Evolutionary conservation across 2,797 vertebrate genomes (phyloP).

Genomic region (Prionace glauca): DNA sequence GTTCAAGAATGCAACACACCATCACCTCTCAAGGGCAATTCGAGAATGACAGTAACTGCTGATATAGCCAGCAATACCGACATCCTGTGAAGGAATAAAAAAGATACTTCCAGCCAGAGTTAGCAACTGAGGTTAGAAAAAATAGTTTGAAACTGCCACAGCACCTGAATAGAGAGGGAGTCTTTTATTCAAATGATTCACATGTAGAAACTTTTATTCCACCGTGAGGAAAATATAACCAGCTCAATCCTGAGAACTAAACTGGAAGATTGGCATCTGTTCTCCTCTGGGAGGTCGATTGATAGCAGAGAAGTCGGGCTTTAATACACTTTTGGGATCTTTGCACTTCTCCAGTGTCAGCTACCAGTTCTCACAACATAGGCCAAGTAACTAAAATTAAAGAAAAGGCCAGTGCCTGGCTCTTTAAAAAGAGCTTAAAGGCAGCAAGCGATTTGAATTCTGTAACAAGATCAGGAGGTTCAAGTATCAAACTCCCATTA

Average conservation of each 20-base stretch:
- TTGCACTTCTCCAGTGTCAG: not conserved
- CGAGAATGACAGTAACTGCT: not conserved
- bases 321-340: not conserved
- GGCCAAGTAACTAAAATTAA: constrained; percentile 2
- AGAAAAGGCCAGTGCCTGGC: not conserved
- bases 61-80: not conserved
- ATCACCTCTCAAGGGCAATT: not conserved
- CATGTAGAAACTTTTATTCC: not conserved
- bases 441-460: not conserved
- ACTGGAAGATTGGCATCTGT: not conserved
- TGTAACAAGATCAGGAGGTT: constrained; percentile 7
- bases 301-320: not conserved
- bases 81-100: not conserved
- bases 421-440: not conserved
- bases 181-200: not conserved
- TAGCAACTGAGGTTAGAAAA: not conserved
- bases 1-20: too few relatives aligned
- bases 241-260: not conserved
- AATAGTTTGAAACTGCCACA: not conserved
- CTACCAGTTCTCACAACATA: not conserved
- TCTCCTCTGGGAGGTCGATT: not conserved
- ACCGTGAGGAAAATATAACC: not conserved
- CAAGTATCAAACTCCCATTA: not conserved
- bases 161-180: not conserved
- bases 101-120: not conserved